A percentile compares a stretch with the other conserved stretches of the same genome.
These are phyloP conservation scores for Amblyopsis hoosieri DNA, from an alignment of 2,797 vertebrate species.

Conservation along the genomic window DNA sequence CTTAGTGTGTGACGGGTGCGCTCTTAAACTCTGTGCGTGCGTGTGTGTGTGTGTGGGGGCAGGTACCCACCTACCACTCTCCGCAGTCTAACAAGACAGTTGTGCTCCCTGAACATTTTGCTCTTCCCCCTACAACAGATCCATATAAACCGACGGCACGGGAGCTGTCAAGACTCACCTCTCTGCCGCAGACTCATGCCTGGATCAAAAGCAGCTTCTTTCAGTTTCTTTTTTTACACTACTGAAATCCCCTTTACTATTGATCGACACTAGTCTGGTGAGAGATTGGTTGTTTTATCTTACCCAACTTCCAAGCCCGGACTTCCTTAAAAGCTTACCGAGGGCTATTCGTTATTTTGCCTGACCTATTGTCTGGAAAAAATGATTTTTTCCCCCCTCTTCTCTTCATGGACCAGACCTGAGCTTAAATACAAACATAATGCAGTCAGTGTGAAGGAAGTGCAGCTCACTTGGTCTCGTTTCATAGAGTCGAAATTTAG, in stretches of 20 bases:
- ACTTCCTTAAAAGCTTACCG: constrained; percentile 69
- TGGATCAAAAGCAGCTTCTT: constrained; percentile 79
- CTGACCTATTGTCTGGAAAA: constrained; percentile 65
- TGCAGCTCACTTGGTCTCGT: constrained; percentile 65
- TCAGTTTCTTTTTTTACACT: constrained; percentile 35
- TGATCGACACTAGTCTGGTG: constrained; percentile 76
- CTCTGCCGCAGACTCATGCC: constrained; percentile 67
- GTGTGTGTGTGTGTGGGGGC: constrained; percentile 26
- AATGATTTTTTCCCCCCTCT: constrained; percentile 27
- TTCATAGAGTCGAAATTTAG: constrained; percentile 69
- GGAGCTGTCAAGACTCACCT: constrained; percentile 78
- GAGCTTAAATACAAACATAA: constrained; percentile 74
- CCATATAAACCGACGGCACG: constrained; percentile 75
- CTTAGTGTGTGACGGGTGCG: too few species aligned
- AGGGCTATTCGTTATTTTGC: constrained; percentile 74
- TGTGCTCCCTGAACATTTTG: constrained; percentile 74
- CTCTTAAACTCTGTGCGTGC: too few species aligned
- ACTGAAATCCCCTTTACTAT: constrained; percentile 58
- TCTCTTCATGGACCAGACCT: constrained; percentile 38
- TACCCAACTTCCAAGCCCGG: constrained; percentile 66
- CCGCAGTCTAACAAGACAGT: constrained; percentile 68
- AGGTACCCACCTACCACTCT: constrained; percentile 60
- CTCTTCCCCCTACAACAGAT: constrained; percentile 58
- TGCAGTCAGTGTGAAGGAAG: constrained; percentile 69
- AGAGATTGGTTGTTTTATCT: constrained; percentile 77